A percentile compares a stretch with the other conserved stretches of the same genome.
Conservation (phyloP, 2,797 vertebrate species). For the Myioborus miniatus region DNA sequence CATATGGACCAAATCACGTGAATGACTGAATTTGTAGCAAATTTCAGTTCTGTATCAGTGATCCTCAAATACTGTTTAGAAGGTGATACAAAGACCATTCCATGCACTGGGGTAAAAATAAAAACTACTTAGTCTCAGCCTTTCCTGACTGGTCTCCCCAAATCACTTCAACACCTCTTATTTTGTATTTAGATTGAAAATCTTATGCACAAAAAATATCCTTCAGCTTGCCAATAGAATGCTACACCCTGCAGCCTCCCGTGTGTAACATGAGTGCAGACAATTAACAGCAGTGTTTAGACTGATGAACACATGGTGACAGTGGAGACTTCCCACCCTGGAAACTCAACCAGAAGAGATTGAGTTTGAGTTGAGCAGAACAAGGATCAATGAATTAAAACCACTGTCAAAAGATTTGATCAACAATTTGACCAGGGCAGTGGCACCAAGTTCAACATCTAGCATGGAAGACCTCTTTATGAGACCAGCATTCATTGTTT, state of each 20-base stretch:
- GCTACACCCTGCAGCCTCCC: not conserved
- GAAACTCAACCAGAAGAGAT: not conserved
- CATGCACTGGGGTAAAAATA: not conserved
- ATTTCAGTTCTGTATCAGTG: not conserved
- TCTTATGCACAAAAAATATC: not conserved
- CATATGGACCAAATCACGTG: not conserved
- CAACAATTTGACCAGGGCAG: not conserved
- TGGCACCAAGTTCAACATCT: not conserved
- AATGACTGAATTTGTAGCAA: not conserved
- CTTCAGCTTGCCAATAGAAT: not conserved
- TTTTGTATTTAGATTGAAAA: not conserved
- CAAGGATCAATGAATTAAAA: not conserved
- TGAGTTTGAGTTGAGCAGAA: not conserved
- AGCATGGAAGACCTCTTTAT: not conserved
- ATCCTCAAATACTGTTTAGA: not conserved
- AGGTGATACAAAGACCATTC: not conserved
- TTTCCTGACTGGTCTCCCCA: not conserved
- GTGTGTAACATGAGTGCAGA: accelerated
- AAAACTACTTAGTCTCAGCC: not conserved
- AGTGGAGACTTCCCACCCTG: not conserved
- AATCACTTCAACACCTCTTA: not conserved
- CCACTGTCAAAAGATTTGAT: not conserved
- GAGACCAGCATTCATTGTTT: not conserved
- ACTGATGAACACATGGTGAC: not conserved
- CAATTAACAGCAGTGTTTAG: not conserved